Base-by-base conservation (phyloP, 2,888 invertebrate species). In the Diplazon laetatorius region DNA sequence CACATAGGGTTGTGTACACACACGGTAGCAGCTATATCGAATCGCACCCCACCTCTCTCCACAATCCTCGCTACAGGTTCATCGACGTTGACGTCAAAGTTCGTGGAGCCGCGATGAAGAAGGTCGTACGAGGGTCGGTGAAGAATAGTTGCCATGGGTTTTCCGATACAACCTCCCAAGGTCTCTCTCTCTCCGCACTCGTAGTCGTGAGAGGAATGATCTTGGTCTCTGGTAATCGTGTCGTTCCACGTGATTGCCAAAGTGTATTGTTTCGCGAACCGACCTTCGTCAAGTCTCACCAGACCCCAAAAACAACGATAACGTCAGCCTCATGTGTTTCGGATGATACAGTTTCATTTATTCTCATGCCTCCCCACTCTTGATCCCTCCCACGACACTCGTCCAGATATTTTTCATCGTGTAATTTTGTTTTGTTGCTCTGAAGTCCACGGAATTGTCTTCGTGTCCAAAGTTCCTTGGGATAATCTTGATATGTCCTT, bases 281-380 rank as follows among this genome's bases (percentile, higher is more conserved):
- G 80, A 87, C 87, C 88, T 87, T 88, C 88, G 88, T 88, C 87
- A 86, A 87, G 85, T 84, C 80, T 70, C 80, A 69, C 81, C n/a
- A n/a, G 25, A 77, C 77, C 69, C 60, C 62, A 68, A 82, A 84
- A 84, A 87, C 86, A 83, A 86, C 85, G 83, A 85, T 85, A 81
- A 79, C 82, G 76, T 74, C 69, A 68, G 37, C 62, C 55, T 77
- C 76, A 52, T 78, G 48, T 78, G 70, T 62, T 79, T 76, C 22
- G 37, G 12, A 42, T 25, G n/a, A 55, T 3, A 39, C 46, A 3
- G 12, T 18, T 70, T 42, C 20, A 18, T 72, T 77, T 63, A 46
- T 55, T 68, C 66, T 59, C 63, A 46, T 37, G 2, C 42, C 63
- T 59, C n/a, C n/a, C n/a, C 68, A 12, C 50, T 50, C 62, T 60